Percentiles rank a stretch among this genome's conserved stretches.
These are phyloP conservation scores for Mechanitis mazaeus DNA, from an alignment of 2,888 invertebrate species.

Conservation along the genomic window DNA sequence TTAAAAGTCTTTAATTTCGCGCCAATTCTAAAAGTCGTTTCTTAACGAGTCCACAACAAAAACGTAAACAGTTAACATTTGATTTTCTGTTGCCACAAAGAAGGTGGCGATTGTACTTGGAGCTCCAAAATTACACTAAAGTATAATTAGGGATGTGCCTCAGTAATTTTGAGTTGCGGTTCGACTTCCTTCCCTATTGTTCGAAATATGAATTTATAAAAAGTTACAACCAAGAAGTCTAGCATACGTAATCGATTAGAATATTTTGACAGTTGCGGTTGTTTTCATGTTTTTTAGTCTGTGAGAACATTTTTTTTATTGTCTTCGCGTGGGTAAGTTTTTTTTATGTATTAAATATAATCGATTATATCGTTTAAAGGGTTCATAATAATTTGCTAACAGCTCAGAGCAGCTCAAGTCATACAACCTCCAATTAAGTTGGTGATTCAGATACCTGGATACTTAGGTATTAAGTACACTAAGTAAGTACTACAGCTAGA, in stretches of 20 bases:
- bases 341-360: not conserved
- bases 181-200: slow-evolving; percentile 70
- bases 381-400: too few species aligned
- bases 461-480: too few species aligned
- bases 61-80: slow-evolving; percentile 49
- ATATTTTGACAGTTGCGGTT: slow-evolving; percentile 72
- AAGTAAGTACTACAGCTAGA: too few species aligned
- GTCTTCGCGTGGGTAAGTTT: slow-evolving; percentile 29
- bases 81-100: slow-evolving; percentile 61
- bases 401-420: too few species aligned
- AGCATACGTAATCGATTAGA: slow-evolving; percentile 65
- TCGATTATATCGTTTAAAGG: not conserved
- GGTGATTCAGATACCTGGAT: too few species aligned
- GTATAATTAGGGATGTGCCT: slow-evolving; percentile 66
- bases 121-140: slow-evolving; percentile 69
- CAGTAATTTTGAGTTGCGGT: slow-evolving; percentile 66
- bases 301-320: slow-evolving; percentile 46
- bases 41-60: slow-evolving; percentile 48
- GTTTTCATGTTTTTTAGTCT: slow-evolving; percentile 38
- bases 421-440: too few species aligned
- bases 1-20: slow-evolving; percentile 29
- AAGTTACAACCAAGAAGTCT: slow-evolving; percentile 43
- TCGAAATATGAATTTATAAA: slow-evolving; percentile 37
- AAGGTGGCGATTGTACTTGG: slow-evolving; percentile 58
- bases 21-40: slow-evolving; percentile 42